Evolutionary conservation across 2,888 invertebrate species (phyloP).

Genomic region (Callyntrura guangdongensis): DNA sequence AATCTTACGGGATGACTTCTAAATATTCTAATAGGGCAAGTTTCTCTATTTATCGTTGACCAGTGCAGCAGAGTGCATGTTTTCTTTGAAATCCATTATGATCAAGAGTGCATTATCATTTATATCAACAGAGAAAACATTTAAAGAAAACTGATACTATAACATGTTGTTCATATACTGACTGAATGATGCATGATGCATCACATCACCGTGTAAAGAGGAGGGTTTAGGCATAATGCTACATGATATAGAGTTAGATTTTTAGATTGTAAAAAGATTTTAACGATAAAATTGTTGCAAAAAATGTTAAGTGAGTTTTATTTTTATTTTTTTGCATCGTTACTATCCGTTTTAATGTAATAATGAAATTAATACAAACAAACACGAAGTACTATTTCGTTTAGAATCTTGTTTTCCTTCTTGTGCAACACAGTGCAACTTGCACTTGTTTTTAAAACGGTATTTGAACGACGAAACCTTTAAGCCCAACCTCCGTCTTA

Average conservation of each 20-base stretch:
- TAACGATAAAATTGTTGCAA: neutral
- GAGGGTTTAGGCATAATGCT: too few species aligned
- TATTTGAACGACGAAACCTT: neutral
- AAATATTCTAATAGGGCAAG: constrained; percentile 32
- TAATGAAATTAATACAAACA: neutral
- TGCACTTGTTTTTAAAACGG: neutral
- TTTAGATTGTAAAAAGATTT: constrained; percentile 12
- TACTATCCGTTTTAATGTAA: neutral
- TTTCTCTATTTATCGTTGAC: neutral
- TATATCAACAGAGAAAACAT: neutral
- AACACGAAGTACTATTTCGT: neutral
- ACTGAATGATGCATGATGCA: neutral
- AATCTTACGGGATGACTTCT: neutral
- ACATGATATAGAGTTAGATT: neutral
- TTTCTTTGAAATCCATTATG: neutral
- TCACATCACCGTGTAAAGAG: too few species aligned
- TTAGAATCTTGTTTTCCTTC: neutral
- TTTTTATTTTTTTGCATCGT: neutral
- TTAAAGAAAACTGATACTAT: neutral
- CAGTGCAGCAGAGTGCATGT: neutral
- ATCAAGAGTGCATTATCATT: neutral
- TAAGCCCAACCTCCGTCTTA: neutral
- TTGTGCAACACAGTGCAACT: neutral
- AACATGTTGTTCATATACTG: neutral
- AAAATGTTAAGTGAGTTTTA: constrained; percentile 31